These are phyloP conservation scores for Ctenodactylus gundi DNA, from an alignment of 2,113 vertebrate genomes.

Conservation along the genomic window DNA sequence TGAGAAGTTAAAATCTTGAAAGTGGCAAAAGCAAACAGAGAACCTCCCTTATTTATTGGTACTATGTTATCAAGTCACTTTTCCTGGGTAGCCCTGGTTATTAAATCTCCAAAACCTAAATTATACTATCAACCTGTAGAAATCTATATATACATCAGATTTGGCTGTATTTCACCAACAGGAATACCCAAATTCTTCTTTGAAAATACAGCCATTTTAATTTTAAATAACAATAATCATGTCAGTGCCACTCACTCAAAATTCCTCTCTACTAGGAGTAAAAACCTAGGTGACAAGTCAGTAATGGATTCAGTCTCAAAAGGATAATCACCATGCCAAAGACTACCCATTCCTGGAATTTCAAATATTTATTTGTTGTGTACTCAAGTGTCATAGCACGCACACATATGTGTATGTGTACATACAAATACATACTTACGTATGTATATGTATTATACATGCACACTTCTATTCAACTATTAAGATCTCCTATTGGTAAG, in stretches of 20 bases:
- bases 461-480: conserved; percentile 81
- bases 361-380: conserved; percentile 76
- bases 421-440: conserved; percentile 32
- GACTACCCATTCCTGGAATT: conserved; percentile 77
- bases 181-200: conserved; percentile 76
- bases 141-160: conserved; percentile 75
- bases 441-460: conserved; percentile 70
- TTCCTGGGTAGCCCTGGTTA: conserved; percentile 77
- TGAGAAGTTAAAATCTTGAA: conserved; percentile 81
- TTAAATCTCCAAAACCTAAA: conserved; percentile 75
- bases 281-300: conserved; percentile 64
- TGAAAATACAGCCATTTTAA: conserved; percentile 76
- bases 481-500: conserved; percentile 80
- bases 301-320: conserved; percentile 69
- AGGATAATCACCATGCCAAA: conserved; percentile 79
- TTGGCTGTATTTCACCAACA: conserved; percentile 75
- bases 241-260: conserved; percentile 80
- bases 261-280: conserved; percentile 66
- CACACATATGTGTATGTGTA: conserved; percentile 54
- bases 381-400: conserved; percentile 81
- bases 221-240: conserved; percentile 76
- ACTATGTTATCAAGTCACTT: conserved; percentile 76
- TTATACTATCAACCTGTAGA: conserved; percentile 66
- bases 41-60: conserved; percentile 59
- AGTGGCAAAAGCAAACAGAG: conserved; percentile 73